These are phyloP conservation scores for Chloroceryle inda DNA, from an alignment of 2,797 vertebrate species.

Conservation along the genomic window DNA sequence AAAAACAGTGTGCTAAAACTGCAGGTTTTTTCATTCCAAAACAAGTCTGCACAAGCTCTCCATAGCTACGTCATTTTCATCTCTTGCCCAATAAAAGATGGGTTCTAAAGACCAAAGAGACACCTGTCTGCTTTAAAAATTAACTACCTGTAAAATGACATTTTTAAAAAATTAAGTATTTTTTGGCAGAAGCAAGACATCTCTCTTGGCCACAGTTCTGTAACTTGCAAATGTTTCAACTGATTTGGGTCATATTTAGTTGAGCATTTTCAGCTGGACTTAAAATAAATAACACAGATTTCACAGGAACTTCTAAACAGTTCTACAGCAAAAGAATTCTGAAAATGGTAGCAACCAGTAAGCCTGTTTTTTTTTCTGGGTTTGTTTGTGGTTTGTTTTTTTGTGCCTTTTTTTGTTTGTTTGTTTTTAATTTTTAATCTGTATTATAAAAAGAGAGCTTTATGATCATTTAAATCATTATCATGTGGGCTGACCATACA, in stretches of 20 bases:
- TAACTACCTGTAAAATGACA: conserved; percentile 41
- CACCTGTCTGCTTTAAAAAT: conserved; percentile 42
- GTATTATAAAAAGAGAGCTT: neutral
- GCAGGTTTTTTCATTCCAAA: neutral
- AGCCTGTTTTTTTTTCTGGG: neutral
- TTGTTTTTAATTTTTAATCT: neutral
- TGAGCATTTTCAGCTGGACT: conserved; percentile 18
- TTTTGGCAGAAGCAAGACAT: neutral
- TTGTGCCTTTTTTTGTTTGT: neutral
- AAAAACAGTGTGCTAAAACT: neutral
- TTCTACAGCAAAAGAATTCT: neutral
- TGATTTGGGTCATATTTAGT: neutral
- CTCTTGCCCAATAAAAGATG: conserved; percentile 47
- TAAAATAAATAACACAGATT: neutral
- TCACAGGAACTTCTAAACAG: neutral
- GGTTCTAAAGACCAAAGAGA: conserved; percentile 10
- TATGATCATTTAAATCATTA: neutral
- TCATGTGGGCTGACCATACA: neutral
- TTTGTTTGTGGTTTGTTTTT: too few relatives aligned
- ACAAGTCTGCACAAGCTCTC: conserved; percentile 6
- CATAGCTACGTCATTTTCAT: neutral
- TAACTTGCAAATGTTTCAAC: conserved; percentile 9
- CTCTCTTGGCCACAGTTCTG: neutral
- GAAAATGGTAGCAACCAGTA: neutral
- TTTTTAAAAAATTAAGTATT: neutral